Evolutionary conservation across 1,140 invertebrate genomes (phyloP), one percentile per base, ranked within the genome.

Genomic region (Lucilia cuprina): DNA sequence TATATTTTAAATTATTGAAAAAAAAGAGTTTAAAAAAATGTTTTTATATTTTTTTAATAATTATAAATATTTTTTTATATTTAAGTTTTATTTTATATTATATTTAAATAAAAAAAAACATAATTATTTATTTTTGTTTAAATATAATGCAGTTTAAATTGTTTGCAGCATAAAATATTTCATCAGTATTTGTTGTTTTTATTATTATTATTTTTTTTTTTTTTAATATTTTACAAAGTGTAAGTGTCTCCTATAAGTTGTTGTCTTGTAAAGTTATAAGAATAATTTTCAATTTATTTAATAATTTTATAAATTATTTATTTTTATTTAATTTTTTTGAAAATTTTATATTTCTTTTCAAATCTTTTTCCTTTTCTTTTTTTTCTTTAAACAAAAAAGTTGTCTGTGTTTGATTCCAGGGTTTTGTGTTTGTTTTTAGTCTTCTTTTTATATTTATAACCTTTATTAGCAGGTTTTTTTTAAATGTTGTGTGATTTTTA

Each of bases 291-390:
- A 17, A 17, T 60, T 60, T 60, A 60, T 60, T 70, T 21, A 17
- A 70, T 70, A 70, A 70, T 70, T 70, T 70, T 21, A 70, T 70
- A 70, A 70, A 70, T 70, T 70, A 70, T 60, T 60, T 55, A 12
- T 55, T 70, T 70, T 21, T 70, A 21, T 70, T 21, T 70, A 17
- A 21, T 25, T 70, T 21, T 5, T 70, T 30, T 30, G 25, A 30
- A 30, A 30, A 30, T 30, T 30, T 30, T 3, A 30, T 30, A 30
- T 30, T 30, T 30, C 25, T 30, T 30, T 30, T 30, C 25, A 30
- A 30, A 30, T 30, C 25, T 30, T 30, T 30, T 30, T 30, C 25
- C 3, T 65, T 65, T 12, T 12, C 5, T 12, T 65, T 65, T 65
- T 0, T 65, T 65, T 65, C n/a, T n/a, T n/a, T n/a, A n/a, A 17